Evolutionary conservation across 2,797 vertebrate species (phyloP).

Genomic region (Cottoperca gobio): DNA sequence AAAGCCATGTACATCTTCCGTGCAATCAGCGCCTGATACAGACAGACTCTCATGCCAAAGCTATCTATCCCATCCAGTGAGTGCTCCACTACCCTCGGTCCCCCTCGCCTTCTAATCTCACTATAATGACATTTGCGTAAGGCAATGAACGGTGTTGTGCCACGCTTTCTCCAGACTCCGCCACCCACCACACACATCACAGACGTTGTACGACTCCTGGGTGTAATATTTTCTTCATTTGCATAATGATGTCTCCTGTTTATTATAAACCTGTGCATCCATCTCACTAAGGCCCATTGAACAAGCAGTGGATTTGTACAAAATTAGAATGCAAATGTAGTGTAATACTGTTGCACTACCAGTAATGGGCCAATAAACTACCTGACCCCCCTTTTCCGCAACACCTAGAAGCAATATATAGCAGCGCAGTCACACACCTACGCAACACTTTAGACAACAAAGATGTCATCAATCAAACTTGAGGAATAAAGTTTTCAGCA

Average conservation of each 20-base stretch:
- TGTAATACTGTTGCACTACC: constrained; percentile 67
- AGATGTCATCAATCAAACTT: constrained; percentile 57
- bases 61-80: constrained; percentile 43
- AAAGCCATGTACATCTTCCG: constrained; percentile 65
- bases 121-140: constrained; percentile 76
- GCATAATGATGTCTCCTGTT: constrained; percentile 80
- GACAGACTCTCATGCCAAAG: constrained; percentile 43
- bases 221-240: constrained; percentile 78
- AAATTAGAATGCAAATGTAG: constrained; percentile 82
- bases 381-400: constrained; percentile 42
- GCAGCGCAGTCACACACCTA: constrained; percentile 41
- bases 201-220: constrained; percentile 67
- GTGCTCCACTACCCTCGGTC: constrained; percentile 46
- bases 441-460: constrained; percentile 40
- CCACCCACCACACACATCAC: constrained; percentile 56
- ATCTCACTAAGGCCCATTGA: constrained; percentile 80
- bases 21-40: constrained; percentile 39
- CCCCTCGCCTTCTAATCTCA: constrained; percentile 68
- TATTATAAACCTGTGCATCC: constrained; percentile 78
- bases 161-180: constrained; percentile 49
- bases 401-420: constrained; percentile 48
- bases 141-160: constrained; percentile 62
- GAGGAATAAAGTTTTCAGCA: constrained; percentile 41
- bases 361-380: constrained; percentile 71
- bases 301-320: constrained; percentile 78